A percentile compares a stretch with the other conserved stretches of the same genome.
Conservation (phyloP, 2,888 invertebrate genomes). For the Tortricodes alternella region DNA sequence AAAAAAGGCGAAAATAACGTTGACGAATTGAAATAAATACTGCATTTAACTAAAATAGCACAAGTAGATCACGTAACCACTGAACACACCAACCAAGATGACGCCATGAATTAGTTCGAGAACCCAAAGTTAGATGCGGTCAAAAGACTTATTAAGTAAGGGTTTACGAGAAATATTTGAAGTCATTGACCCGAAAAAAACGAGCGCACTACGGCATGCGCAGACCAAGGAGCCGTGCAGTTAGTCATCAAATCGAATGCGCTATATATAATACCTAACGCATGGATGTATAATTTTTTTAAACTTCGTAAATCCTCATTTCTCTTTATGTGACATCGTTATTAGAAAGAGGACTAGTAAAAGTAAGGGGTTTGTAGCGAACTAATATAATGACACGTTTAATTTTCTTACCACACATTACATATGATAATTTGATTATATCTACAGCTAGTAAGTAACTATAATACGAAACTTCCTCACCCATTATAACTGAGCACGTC, state of each 20-base stretch:
- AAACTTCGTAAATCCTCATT: background rate
- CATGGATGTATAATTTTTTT: too few relatives aligned
- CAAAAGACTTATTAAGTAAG: conserved; percentile 27
- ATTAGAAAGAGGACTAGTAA: background rate
- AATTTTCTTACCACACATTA: conserved; percentile 49
- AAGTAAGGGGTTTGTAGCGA: background rate
- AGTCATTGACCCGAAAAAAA: conserved; percentile 31
- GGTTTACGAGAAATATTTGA: conserved; percentile 27
- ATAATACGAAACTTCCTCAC: conserved; percentile 42
- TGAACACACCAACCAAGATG: too few relatives aligned
- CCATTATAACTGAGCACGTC: conserved; percentile 39
- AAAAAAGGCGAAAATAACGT: too few relatives aligned
- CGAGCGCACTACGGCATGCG: conserved; percentile 25
- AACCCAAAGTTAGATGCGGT: conserved; percentile 27
- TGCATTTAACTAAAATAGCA: too few relatives aligned
- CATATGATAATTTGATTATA: conserved; percentile 66
- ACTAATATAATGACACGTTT: conserved; percentile 33
- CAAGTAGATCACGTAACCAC: conserved; percentile 9
- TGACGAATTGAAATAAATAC: too few relatives aligned
- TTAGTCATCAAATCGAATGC: conserved; percentile 21
- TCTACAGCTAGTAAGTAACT: conserved; percentile 51
- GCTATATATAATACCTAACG: conserved; percentile 2
- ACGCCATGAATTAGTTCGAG: conserved; percentile 16
- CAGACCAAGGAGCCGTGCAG: conserved; percentile 19
- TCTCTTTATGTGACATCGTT: background rate